Evolutionary conservation across 2,888 invertebrate genomes (phyloP), one percentile per base, ranked within the genome.

Genomic region (Heteromurus nitidus): DNA sequence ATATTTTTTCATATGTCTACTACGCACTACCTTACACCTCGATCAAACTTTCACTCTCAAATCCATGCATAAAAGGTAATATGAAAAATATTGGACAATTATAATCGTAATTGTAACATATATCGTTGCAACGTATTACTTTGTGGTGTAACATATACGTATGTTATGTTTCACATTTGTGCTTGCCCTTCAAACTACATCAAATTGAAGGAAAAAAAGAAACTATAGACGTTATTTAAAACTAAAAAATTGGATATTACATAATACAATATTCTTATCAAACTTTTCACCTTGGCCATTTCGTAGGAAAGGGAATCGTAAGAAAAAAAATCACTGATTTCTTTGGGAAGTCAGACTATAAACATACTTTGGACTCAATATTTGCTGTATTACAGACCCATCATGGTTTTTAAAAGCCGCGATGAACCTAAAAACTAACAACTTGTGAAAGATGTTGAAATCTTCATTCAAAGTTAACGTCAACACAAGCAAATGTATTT

Each of bases 291-390:
- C 62, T 30, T 50, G 16, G 16, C 36, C 20, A 13, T 47, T n/a
- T 11, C 58, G 16, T 31, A 22, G 24, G 26, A 53, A 28, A 22
- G 68, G 60, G 55, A 68, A 76, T 60, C 67, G 76, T 30, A 68
- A 60, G 47, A 76, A 55, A 76, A 68, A 76, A 55, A 76, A 68
- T 76, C 68, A 76, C 67, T 67, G 60, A 69, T 77, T 69, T 77
- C 62, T 69, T 77, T 77, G 68, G 69, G 53, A 77, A 77, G 31
- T 77, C 77, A 77, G 77, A 77, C 77, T 77, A 77, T 77, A 50
- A 44, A 58, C 36, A 50, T 20, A 11, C 64, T 64, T 65, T 62
- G 44, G 47, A 44, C n/a, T n/a, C n/a, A n/a, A n/a, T n/a, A n/a
- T n/a, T n/a, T n/a, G n/a, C n/a, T n/a, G n/a, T n/a, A n/a, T n/a